Evolutionary conservation across 2,113 vertebrate species (phyloP).

Genomic region (Todiramphus saurophagus): DNA sequence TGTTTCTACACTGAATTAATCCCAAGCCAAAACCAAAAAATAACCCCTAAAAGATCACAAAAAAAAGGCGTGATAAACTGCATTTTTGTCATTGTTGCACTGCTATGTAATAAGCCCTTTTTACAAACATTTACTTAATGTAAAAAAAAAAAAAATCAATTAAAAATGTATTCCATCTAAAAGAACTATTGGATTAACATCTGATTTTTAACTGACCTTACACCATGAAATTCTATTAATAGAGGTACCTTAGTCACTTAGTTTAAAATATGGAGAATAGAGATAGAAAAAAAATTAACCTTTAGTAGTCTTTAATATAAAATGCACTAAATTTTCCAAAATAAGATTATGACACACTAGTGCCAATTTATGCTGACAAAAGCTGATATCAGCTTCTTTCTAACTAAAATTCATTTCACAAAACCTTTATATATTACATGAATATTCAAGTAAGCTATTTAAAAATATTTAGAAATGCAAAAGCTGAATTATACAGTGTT

Average conservation of each 20-base stretch:
- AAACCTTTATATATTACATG: slow-evolving; percentile 70
- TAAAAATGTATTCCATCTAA: slow-evolving; percentile 67
- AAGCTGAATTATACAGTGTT: slow-evolving; percentile 68
- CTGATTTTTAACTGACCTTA: slow-evolving; percentile 64
- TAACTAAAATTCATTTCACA: slow-evolving; percentile 70
- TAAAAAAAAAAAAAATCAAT: slow-evolving; percentile 51
- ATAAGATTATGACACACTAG: slow-evolving; percentile 66
- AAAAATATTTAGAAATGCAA: slow-evolving; percentile 54
- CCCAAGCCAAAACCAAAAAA: slow-evolving; percentile 58
- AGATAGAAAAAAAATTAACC: slow-evolving; percentile 62
- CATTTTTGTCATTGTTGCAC: slow-evolving; percentile 57
- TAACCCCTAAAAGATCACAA: slow-evolving; percentile 40
- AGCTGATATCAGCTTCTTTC: slow-evolving; percentile 58
- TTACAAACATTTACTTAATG: slow-evolving; percentile 62
- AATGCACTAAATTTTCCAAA: slow-evolving; percentile 67
- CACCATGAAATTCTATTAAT: slow-evolving; percentile 60
- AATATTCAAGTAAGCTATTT: slow-evolving; percentile 75
- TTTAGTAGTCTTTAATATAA: slow-evolving; percentile 75
- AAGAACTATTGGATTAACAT: slow-evolving; percentile 65
- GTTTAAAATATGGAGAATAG: slow-evolving; percentile 61
- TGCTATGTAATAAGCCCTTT: slow-evolving; percentile 70
- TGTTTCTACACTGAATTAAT: slow-evolving; percentile 66
- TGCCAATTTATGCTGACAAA: slow-evolving; percentile 65
- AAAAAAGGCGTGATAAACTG: slow-evolving; percentile 47
- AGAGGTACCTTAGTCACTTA: slow-evolving; percentile 64